Evolutionary conservation across 2,888 invertebrate genomes (phyloP), one percentile per base, ranked within the genome.

Genomic region (Scaptomyza polygonia): DNA sequence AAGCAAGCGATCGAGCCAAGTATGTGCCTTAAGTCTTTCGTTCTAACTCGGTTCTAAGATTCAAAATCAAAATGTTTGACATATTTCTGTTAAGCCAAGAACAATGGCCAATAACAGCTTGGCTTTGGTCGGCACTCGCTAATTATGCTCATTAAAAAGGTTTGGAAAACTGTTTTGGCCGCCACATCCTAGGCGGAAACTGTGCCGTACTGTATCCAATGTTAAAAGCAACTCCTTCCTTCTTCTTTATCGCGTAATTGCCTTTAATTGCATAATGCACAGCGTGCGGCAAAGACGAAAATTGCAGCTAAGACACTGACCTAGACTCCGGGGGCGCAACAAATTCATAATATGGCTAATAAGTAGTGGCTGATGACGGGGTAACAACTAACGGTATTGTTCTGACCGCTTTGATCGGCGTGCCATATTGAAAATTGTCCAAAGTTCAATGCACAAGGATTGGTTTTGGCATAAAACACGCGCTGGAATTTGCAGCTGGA

Each of bases 291-390:
- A 64, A 72, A 65, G 54, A 54, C 40, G 64, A 51, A 79, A 86
- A 86, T 81, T 87, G 79, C 88, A 66, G 83, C 88, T 74, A 84
- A 89, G 89, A 87, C 89, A 89, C 86, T 89, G 87, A 89, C 87
- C 87, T 85, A 87, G 87, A 87, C 89, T 87, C 69, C 69, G 59
- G 64, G 56, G 48, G 69, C 68, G 72, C 61, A 71, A 63, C 76
- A 68, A 74, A 88, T 81, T 78, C 58, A 72, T 84, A 87, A 84
- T 25, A 84, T 84, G 40, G 58, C 45, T 64, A 51, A 40, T 36
- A n/a, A 43, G 39, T 43, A 51, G 36, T 32, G 39, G 39, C 47
- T 21, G 32, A 61, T 53, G 74, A 61, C 62, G 53, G 49, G 34
- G 34, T 29, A 36, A 8, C 44, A 61, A 49, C 25, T 79, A 82